These are phyloP conservation scores for Ormyrus pomaceus DNA, from an alignment of 2,888 invertebrate species.

Conservation along the genomic window DNA sequence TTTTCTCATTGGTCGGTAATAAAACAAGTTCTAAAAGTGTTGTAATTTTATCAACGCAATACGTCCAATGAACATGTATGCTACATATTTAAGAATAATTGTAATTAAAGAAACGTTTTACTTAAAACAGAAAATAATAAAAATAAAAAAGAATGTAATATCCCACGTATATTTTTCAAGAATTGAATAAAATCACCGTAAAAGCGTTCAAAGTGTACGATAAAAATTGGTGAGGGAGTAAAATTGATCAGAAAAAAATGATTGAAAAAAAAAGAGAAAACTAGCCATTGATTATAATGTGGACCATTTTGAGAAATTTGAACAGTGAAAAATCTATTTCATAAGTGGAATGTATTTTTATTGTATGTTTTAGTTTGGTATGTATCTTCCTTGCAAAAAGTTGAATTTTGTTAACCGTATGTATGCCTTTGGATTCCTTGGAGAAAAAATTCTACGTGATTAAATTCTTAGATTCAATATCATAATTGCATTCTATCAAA, in stretches of 20 bases:
- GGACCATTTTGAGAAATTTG: constrained; percentile 39
- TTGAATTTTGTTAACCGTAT: constrained; percentile 5
- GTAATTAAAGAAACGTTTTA: constrained; percentile 39
- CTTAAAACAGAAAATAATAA: constrained; percentile 24
- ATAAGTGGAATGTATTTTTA: constrained; percentile 46
- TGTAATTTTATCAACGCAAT: constrained; percentile 37
- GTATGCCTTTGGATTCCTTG: constrained; percentile 28
- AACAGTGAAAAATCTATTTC: constrained; percentile 37
- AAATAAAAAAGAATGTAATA: constrained; percentile 39
- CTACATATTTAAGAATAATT: constrained; percentile 39
- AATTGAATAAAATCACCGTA: constrained; percentile 22
- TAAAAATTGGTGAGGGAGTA: constrained; percentile 2
- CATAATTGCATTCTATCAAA: background rate
- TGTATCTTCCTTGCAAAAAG: constrained; percentile 4
- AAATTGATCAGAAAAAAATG: constrained; percentile 6
- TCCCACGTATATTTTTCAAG: constrained; percentile 47
- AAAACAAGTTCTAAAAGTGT: no score
- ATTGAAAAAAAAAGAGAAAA: constrained; percentile 9
- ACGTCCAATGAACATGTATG: constrained; percentile 44
- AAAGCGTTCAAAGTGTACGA: constrained; percentile 34
- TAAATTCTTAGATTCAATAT: constrained; percentile 4
- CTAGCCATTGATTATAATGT: constrained; percentile 46
- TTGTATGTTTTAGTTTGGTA: constrained; percentile 31
- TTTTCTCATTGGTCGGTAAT: background rate
- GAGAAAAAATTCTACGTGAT: constrained; percentile 34